Evolutionary conservation across 2,113 vertebrate genomes (phyloP).

Genomic region (Nycticorax nycticorax): DNA sequence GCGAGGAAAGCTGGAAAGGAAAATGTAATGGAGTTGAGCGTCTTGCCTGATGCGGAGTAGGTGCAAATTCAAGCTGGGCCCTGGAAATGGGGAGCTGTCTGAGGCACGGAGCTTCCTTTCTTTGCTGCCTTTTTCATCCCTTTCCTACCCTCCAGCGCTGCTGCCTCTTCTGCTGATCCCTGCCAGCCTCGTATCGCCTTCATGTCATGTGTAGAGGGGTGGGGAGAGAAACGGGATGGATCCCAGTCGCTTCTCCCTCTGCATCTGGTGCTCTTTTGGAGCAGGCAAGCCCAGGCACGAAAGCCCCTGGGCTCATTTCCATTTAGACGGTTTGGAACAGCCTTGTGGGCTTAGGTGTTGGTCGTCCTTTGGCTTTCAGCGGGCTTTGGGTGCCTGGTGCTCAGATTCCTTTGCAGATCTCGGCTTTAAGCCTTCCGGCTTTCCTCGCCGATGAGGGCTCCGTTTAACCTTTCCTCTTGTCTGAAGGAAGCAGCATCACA

Average conservation of each 20-base stretch:
- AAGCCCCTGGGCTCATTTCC: neutral
- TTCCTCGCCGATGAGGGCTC: neutral
- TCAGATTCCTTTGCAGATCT: neutral
- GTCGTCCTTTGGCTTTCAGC: neutral
- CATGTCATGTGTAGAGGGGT: accelerated
- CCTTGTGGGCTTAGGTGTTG: neutral
- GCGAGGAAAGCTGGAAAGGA: neutral
- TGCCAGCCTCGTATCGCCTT: neutral
- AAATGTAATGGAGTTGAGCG: neutral
- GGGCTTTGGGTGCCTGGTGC: neutral
- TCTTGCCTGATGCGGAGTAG: neutral
- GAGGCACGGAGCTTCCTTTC: neutral
- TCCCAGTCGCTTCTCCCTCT: neutral
- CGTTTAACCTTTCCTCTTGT: constrained; percentile 61
- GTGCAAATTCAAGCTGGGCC: neutral
- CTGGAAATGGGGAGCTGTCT: neutral
- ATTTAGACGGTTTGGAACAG: neutral
- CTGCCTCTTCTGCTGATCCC: neutral
- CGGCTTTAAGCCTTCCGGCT: neutral
- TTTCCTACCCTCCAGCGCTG: neutral
- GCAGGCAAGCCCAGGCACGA: neutral
- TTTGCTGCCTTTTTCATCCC: neutral
- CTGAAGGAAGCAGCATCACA: constrained; percentile 26
- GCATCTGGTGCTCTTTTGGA: neutral
- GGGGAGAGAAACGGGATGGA: neutral